Percentiles rank a stretch among this genome's conserved stretches.
Evolutionary conservation across 1,140 invertebrate species (phyloP).

Genomic region (Eriocheir sinensis): DNA sequence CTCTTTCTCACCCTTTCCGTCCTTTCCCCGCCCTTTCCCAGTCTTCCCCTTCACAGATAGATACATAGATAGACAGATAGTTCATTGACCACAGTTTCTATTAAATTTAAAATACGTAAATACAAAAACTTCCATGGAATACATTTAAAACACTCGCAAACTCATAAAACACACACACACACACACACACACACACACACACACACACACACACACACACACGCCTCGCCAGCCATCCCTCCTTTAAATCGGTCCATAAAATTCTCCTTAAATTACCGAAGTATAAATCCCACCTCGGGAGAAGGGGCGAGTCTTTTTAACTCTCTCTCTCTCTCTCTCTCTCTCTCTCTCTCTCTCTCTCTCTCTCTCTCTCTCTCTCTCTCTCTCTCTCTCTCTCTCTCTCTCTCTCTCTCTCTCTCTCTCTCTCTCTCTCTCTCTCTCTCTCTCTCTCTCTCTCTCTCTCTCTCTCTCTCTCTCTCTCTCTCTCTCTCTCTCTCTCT

Average conservation of each 20-base stretch:
- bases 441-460: not conserved
- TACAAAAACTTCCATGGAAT: too few species aligned
- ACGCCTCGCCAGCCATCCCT: not conserved
- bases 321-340: constrained; percentile 11
- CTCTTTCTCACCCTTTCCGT: too few species aligned
- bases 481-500: constrained; percentile 1
- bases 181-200: not conserved
- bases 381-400: constrained; percentile 22
- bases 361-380: constrained; percentile 8
- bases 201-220: not conserved
- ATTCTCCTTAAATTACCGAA: not conserved
- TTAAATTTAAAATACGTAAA: too few species aligned
- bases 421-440: too few species aligned
- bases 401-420: not conserved
- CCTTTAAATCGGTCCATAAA: not conserved
- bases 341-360: constrained; percentile 6
- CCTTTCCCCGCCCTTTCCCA: too few species aligned
- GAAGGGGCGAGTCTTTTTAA: not conserved
- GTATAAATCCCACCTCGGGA: not conserved
- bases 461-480: constrained; percentile 22
- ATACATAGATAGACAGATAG: too few species aligned
- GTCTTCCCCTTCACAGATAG: too few species aligned
- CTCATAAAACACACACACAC: not conserved
- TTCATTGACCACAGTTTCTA: too few species aligned
- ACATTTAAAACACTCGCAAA: too few species aligned